These are phyloP conservation scores for Phallusia fumigata DNA, from an alignment of 23 tunicate genomes.

Conservation along the genomic window DNA sequence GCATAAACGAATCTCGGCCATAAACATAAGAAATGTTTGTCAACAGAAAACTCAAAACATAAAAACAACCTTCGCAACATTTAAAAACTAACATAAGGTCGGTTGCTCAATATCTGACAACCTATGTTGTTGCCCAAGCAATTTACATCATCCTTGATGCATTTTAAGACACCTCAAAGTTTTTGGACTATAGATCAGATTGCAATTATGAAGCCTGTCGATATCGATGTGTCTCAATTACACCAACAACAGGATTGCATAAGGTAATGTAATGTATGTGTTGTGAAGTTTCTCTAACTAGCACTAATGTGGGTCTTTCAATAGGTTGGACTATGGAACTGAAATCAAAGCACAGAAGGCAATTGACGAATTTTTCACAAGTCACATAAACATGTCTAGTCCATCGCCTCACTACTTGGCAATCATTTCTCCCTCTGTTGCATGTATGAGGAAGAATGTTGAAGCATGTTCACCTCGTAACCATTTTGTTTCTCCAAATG, in stretches of 20 bases:
- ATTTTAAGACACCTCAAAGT: conserved; percentile 26
- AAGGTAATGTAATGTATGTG: background rate
- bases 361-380: conserved; percentile 80
- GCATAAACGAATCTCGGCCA: no score
- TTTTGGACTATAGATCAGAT: conserved; percentile 93
- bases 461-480: conserved; percentile 3
- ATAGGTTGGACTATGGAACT: conserved; percentile 55
- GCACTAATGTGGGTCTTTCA: no score
- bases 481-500: background rate
- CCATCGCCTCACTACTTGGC: conserved; percentile 60
- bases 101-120: no score
- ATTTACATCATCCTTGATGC: no score
- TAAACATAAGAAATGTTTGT: background rate
- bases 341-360: conserved; percentile 77
- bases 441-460: conserved; percentile 15
- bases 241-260: conserved; percentile 76
- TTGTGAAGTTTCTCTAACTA: no score
- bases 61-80: no score
- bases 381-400: conserved; percentile 44
- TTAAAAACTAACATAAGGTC: no score
- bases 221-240: conserved; percentile 71
- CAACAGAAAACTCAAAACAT: no score
- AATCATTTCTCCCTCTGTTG: conserved; percentile 74
- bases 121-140: no score
- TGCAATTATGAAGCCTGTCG: conserved; percentile 72